These are phyloP conservation scores for Pedionomus torquatus DNA, from an alignment of 2,113 vertebrate species.

Conservation along the genomic window DNA sequence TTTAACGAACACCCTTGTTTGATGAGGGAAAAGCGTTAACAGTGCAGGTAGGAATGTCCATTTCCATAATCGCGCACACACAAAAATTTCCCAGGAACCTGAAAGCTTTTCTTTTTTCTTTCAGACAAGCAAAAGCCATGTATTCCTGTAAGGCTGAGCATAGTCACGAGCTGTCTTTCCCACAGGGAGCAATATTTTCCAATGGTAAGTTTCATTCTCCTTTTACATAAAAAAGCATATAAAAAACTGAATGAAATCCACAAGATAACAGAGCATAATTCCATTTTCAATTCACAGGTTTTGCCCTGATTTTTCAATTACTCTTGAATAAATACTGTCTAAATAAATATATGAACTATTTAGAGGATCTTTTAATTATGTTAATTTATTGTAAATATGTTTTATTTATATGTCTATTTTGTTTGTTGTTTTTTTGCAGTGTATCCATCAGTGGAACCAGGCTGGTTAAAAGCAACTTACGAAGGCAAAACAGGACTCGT, in stretches of 20 bases:
- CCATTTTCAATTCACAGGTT: neutral
- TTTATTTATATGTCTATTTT: neutral
- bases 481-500: constrained; percentile 93
- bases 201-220: constrained; percentile 82
- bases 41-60: neutral
- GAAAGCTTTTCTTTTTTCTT: constrained; percentile 20
- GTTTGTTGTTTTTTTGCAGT: constrained; percentile 74
- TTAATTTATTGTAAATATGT: neutral
- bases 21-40: neutral
- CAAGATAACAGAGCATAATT: neutral
- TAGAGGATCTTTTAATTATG: neutral
- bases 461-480: constrained; percentile 94
- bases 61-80: neutral
- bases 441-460: constrained; percentile 92
- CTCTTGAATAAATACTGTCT: neutral
- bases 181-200: constrained; percentile 92
- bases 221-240: neutral
- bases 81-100: neutral
- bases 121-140: constrained; percentile 93
- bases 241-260: neutral
- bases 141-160: constrained; percentile 97
- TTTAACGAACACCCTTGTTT: neutral
- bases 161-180: constrained; percentile 96
- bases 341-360: neutral
- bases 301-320: neutral